Conservation (phyloP, 2,888 invertebrate genomes). For the Agrilus cyanescens region DNA sequence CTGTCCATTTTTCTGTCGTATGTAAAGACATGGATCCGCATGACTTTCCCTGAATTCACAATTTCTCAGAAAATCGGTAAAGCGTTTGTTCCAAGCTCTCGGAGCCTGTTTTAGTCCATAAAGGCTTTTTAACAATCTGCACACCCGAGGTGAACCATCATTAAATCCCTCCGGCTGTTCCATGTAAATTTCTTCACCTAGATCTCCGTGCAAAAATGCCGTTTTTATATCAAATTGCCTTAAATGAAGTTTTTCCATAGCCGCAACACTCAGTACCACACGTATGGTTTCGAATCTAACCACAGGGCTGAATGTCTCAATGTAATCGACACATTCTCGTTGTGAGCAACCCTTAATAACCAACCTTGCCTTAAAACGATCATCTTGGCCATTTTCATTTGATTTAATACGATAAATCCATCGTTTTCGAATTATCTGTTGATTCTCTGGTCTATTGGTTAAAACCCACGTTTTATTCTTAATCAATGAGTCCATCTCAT, state of each 20-base stretch:
- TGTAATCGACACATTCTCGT: conserved; percentile 18
- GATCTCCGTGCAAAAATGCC: conserved; percentile 17
- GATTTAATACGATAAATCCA: conserved; percentile 22
- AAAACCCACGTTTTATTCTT: conserved; percentile 23
- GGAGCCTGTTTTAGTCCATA: conserved; percentile 27
- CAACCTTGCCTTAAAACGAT: conserved; percentile 22
- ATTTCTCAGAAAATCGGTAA: conserved; percentile 17
- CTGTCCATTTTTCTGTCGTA: conserved; percentile 6
- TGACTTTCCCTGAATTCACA: conserved; percentile 4
- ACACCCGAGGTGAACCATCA: not conserved
- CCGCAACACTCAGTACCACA: conserved; percentile 18
- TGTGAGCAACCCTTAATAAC: conserved; percentile 23
- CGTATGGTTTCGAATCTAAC: conserved; percentile 19
- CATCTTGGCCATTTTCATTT: conserved; percentile 19
- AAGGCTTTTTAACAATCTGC: conserved; percentile 17
- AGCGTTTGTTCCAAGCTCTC: conserved; percentile 23
- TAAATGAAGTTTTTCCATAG: conserved; percentile 17
- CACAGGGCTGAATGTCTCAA: conserved; percentile 23
- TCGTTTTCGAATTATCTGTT: conserved; percentile 18
- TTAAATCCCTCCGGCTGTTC: conserved; percentile 14
- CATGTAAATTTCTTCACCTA: conserved; percentile 14
- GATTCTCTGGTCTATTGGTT: conserved; percentile 15
- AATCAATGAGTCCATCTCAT: conserved; percentile 20
- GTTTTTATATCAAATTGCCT: conserved; percentile 22
- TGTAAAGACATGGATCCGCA: conserved; percentile 22